Conservation (phyloP, 1,140 invertebrate genomes). For the Samia ricini region DNA sequence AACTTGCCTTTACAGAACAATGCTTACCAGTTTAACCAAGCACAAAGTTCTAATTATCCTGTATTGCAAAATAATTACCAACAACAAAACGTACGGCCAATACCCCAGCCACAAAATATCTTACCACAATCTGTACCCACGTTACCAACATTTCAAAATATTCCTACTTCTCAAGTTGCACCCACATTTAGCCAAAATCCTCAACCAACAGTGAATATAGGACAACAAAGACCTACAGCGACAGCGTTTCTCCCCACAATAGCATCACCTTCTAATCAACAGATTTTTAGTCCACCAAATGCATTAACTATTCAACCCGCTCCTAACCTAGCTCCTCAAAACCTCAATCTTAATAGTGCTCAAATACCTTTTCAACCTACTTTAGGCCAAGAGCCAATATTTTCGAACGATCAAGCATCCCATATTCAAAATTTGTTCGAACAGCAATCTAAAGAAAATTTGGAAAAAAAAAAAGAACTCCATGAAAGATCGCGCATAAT, state of each 20-base stretch:
- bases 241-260: conserved; percentile 69
- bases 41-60: conserved; percentile 32
- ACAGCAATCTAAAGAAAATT: conserved; percentile 81
- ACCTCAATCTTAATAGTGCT: conserved; percentile 42
- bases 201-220: conserved; percentile 44
- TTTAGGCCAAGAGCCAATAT: conserved; percentile 69
- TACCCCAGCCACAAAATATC: conserved; percentile 53
- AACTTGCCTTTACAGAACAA: conserved; percentile 39
- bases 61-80: conserved; percentile 44
- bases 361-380: conserved; percentile 62
- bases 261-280: conserved; percentile 47
- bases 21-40: conserved; percentile 52
- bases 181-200: conserved; percentile 43
- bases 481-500: conserved; percentile 82
- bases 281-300: conserved; percentile 51
- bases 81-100: conserved; percentile 48
- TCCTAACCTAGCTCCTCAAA: conserved; percentile 58
- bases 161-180: conserved; percentile 18
- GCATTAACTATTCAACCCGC: conserved; percentile 66
- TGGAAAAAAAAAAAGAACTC: conserved; percentile 77
- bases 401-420: conserved; percentile 72
- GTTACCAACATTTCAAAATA: conserved; percentile 51
- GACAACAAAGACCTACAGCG: conserved; percentile 60
- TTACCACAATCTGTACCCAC: conserved; percentile 53
- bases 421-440: conserved; percentile 79